These are phyloP conservation scores for Papilio helenus DNA, from an alignment of 1,140 invertebrate species.

Conservation along the genomic window DNA sequence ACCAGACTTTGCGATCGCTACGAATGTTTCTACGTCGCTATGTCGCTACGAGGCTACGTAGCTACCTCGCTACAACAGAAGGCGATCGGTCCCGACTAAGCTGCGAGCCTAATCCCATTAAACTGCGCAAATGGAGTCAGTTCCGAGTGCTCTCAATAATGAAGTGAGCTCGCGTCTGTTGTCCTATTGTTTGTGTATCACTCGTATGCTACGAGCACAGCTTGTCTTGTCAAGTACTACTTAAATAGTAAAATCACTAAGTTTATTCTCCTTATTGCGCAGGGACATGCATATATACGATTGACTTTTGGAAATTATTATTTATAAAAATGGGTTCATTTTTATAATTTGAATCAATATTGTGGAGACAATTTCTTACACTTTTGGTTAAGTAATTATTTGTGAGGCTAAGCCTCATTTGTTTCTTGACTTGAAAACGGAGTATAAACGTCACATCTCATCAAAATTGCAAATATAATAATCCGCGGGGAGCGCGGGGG, in stretches of 20 bases:
- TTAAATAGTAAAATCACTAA: not conserved
- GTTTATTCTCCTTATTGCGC: not conserved
- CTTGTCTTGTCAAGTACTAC: not conserved
- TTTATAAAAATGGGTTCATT: not conserved
- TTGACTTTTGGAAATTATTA: no score
- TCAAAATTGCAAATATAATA: slow-evolving; percentile 4
- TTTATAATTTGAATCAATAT: not conserved
- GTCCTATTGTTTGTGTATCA: not conserved
- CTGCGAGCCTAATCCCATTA: slow-evolving; percentile 20
- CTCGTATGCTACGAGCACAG: not conserved
- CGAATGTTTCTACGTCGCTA: not conserved
- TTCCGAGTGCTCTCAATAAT: slow-evolving; percentile 1
- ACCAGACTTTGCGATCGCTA: no score
- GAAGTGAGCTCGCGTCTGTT: not conserved
- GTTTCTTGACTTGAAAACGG: not conserved
- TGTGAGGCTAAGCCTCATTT: not conserved
- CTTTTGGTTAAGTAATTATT: not conserved
- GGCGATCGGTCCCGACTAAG: not conserved
- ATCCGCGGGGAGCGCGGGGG: not conserved
- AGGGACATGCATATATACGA: no score
- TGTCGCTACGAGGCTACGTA: not conserved
- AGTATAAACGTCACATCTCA: slow-evolving; percentile 6
- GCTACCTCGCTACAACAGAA: not conserved
- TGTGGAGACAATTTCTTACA: not conserved
- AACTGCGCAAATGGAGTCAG: slow-evolving; percentile 14